Percentiles rank a stretch among this genome's conserved stretches.
These are phyloP conservation scores for Flexamia atlantica DNA, from an alignment of 2,888 invertebrate genomes.

Conservation along the genomic window DNA sequence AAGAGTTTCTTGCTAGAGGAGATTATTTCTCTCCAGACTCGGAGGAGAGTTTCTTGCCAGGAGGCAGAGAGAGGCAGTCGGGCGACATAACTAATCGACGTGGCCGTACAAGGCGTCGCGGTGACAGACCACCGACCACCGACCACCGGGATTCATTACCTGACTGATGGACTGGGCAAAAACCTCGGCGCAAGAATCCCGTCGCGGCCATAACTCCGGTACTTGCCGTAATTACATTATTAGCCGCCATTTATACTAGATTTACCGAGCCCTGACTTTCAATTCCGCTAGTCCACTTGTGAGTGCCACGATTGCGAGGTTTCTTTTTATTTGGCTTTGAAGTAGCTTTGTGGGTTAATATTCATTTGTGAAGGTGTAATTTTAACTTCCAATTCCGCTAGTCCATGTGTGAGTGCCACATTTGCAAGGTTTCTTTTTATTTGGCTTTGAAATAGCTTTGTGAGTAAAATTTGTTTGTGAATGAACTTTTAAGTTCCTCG, in stretches of 20 bases:
- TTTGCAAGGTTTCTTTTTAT: no score
- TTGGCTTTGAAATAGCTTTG: no score
- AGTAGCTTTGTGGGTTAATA: no score
- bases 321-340: no score
- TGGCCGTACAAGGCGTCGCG: slow-evolving; percentile 11
- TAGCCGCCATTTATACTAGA: slow-evolving; percentile 33
- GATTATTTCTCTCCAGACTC: no score
- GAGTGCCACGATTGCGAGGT: neutral
- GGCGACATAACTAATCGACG: neutral
- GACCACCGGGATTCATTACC: slow-evolving; percentile 30
- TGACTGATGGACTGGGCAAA: slow-evolving; percentile 37
- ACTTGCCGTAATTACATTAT: slow-evolving; percentile 46
- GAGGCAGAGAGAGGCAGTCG: neutral
- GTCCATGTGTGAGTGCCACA: neutral
- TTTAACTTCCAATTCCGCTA: neutral
- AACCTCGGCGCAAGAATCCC: slow-evolving; percentile 25
- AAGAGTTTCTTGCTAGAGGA: no score
- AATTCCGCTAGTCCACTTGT: neutral
- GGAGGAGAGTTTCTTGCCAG: slow-evolving; percentile 2
- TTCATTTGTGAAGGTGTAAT: no score
- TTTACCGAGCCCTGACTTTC: neutral
- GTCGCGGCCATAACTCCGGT: slow-evolving; percentile 27
- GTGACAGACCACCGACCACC: slow-evolving; percentile 19
- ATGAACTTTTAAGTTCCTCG: neutral
- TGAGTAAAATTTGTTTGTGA: no score